Base-by-base conservation (phyloP, 2,113 vertebrate genomes). In the Salvator merianae region DNA sequence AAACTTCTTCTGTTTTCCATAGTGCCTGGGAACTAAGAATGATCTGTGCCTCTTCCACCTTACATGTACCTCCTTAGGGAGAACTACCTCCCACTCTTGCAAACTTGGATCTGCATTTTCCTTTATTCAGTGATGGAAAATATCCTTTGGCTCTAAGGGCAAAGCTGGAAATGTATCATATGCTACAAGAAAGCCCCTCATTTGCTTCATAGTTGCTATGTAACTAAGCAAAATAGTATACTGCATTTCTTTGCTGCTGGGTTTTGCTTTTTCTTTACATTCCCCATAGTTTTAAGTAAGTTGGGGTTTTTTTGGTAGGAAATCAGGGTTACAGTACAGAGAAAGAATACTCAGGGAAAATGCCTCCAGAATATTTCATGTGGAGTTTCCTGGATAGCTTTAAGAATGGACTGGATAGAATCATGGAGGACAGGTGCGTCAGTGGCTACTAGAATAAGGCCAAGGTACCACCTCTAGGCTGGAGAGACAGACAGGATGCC, bases 321-420 rank as follows among this genome's bases (percentile, higher is more conserved):
- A n/a, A 50, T 32, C 20, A 24, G 5, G 16, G 8, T 40, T 22
- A 5, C 9, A 18, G 43, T 26, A 9, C 2, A 18, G 50, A 24
- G 4, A 32, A 7, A 53, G 9, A 3, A 47, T 47, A 47, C 43
- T 7, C 43, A n/a, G 10, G 50, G 32, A 76, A 85, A 83, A 53
- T 96, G 95, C 10, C 43, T 47, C 43, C 43, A 47, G 43, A 2
- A 47, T 47, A 47, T 47, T 47, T 47, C 43, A 47, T 47, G 43
- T 47, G 10, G 43, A 9, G 43, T 47, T 47, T 47, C 43, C n/a
- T n/a, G n/a, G n/a, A n/a, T n/a, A n/a, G n/a, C n/a, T n/a, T n/a
- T n/a, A n/a, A n/a, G n/a, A n/a, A n/a, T n/a, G n/a, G n/a, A n/a
- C n/a, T n/a, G n/a, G n/a, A n/a, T n/a, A n/a, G n/a, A n/a, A n/a